Evolutionary conservation across 1,140 invertebrate genomes (phyloP).

Genomic region (Archegozetes longisetosus): DNA sequence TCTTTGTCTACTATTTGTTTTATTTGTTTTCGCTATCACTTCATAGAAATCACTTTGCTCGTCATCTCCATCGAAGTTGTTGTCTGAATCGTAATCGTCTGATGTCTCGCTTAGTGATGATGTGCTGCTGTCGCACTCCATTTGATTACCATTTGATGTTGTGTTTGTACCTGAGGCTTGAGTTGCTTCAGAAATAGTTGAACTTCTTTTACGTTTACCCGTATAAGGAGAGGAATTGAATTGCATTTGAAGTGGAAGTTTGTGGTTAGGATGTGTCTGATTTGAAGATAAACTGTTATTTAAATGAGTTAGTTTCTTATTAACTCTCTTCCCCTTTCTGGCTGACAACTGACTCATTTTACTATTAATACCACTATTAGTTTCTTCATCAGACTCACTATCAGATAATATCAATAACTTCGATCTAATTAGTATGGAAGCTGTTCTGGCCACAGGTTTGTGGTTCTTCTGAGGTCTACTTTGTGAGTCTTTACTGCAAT

Average conservation of each 20-base stretch:
- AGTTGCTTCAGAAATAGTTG: background rate
- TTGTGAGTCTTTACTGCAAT: background rate
- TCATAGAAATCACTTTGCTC: conserved; percentile 15
- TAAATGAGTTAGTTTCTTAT: background rate
- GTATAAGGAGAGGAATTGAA: background rate
- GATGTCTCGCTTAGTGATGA: conserved; percentile 7
- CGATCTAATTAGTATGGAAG: conserved; percentile 9
- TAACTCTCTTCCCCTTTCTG: background rate
- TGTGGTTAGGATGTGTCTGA: background rate
- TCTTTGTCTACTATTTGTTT: background rate
- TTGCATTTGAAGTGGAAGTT: background rate
- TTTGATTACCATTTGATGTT: background rate
- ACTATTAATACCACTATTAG: conserved; percentile 1
- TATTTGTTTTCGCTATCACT: background rate
- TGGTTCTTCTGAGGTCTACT: background rate
- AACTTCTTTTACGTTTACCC: background rate
- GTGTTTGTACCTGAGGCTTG: background rate
- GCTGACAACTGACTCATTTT: background rate
- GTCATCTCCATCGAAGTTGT: conserved; percentile 13
- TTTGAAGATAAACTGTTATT: background rate
- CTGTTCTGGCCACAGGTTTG: conserved; percentile 8
- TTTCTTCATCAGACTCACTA: conserved; percentile 7
- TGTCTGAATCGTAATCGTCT: conserved; percentile 9
- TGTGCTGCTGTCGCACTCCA: background rate
- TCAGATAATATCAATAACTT: conserved; percentile 9